Base-by-base conservation (phyloP, 2,888 invertebrate genomes). In the Plemyria rubiginata region DNA sequence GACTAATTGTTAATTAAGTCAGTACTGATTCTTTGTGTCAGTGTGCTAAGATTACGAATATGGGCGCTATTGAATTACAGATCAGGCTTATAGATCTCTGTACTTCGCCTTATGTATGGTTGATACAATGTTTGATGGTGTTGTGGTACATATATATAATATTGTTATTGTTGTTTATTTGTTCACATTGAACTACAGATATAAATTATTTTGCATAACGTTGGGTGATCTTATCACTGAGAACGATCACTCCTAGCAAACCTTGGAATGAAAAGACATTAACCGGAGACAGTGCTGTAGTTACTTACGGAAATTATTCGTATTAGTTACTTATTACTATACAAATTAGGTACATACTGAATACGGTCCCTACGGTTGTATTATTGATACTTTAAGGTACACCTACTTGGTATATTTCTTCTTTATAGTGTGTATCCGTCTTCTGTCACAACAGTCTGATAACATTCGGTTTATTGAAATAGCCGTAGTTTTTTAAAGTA, bases 1-100 rank as follows among this genome's bases (percentile, higher is more conserved):
- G 87, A 86, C 82, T 90, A 88, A 90, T 89, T 85, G 82, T 74
- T 84, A 75, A 82, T 83, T 85, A 79, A 80, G 74, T 75, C 71
- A 62, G 77, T 76, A 78, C 71, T 79, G 77, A 77, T 79, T 82
- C 75, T 82, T 82, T 82, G 81, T 86, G 81, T 82, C 80, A 82
- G 77, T 85, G 70, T 80, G 79, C 76, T 78, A 81, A 67, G 67
- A 68, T 72, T 75, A 78, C 72, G 67, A 57, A 72, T 71, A 70
- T 67, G 71, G 70, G 46, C 54, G 63, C 68, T 62, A 72, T 67
- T 57, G 66, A 67, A 71, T 67, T 66, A 49, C 53, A 66, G 60
- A 66, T 69, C 36, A 61, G 45, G 46, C 15, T 52, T 15, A 15
- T 50, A 38, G 13, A 65, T 52, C 15, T 53, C 50, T 36, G 43